These are phyloP conservation scores for Turnix velox DNA, from an alignment of 2,113 vertebrate species.

Conservation along the genomic window DNA sequence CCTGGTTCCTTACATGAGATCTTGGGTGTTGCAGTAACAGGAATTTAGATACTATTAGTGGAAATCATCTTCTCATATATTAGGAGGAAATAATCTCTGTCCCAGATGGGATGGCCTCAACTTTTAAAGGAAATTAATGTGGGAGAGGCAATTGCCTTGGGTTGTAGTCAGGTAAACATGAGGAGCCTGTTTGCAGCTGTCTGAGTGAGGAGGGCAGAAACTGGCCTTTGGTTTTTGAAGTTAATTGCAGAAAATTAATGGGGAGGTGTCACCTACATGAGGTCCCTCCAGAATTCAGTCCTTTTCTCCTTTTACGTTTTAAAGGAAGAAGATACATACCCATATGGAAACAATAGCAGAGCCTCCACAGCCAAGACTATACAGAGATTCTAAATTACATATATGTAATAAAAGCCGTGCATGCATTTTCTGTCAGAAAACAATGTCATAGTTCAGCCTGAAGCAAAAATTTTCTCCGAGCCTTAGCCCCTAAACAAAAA, in stretches of 20 bases:
- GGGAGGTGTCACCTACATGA: not conserved
- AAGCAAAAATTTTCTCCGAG: conserved; percentile 31
- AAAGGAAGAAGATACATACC: not conserved
- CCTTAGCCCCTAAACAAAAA: not conserved
- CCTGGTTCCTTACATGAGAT: not conserved
- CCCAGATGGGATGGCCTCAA: not conserved
- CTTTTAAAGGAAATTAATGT: not conserved
- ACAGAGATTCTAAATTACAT: not conserved
- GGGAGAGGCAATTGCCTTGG: not conserved
- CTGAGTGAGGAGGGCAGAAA: not conserved
- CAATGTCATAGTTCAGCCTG: conserved; percentile 25
- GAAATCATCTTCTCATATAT: not conserved
- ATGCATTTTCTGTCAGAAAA: not conserved
- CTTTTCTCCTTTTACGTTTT: not conserved
- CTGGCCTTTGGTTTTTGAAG: not conserved
- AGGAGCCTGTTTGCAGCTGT: not conserved
- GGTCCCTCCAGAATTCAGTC: not conserved
- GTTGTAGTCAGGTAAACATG: not conserved
- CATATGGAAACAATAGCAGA: not conserved
- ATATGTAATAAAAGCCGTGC: not conserved
- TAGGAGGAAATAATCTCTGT: not conserved
- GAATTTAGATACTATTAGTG: not conserved
- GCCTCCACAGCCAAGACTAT: not conserved
- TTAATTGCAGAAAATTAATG: not conserved
- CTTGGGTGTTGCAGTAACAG: not conserved